phyloP scores from a whole-genome alignment of 2,113 vertebrate species.

The Picathartes gymnocephalus region DNA sequence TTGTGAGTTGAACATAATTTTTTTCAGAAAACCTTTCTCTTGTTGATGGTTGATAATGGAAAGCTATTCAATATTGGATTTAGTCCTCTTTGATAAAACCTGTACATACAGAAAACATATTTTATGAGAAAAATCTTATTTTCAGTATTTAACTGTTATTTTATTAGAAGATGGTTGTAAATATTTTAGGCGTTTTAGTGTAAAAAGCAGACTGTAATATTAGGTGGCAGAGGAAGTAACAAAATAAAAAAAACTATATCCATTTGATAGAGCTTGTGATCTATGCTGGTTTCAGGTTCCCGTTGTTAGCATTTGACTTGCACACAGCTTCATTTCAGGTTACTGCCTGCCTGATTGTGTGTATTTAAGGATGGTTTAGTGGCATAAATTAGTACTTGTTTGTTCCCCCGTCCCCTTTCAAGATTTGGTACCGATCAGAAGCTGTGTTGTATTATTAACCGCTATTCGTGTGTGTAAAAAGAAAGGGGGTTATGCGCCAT shows the following conservation, averaged over 20 bases:
- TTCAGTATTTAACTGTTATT: slow-evolving; percentile 84
- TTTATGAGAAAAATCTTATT: slow-evolving; percentile 82
- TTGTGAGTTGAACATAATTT: slow-evolving; percentile 3
- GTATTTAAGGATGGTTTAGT: slow-evolving; percentile 41
- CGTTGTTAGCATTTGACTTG: slow-evolving; percentile 28
- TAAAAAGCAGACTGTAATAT: slow-evolving; percentile 76
- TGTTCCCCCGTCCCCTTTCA: not conserved
- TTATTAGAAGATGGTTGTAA: slow-evolving; percentile 81
- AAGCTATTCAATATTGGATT: slow-evolving; percentile 63
- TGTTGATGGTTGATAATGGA: slow-evolving; percentile 53
- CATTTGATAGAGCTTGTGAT: slow-evolving; percentile 65
- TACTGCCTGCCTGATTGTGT: slow-evolving; percentile 44
- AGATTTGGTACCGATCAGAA: not conserved
- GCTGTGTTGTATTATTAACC: slow-evolving; percentile 34
- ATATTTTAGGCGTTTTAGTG: slow-evolving; percentile 80
- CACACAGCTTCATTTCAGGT: slow-evolving; percentile 44
- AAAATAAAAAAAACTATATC: slow-evolving; percentile 59
- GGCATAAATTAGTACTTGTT: not conserved
- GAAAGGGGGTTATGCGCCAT: slow-evolving; percentile 32
- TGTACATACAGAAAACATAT: slow-evolving; percentile 81
- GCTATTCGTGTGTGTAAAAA: slow-evolving; percentile 40
- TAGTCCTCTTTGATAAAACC: slow-evolving; percentile 71
- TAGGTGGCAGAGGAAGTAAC: slow-evolving; percentile 67
- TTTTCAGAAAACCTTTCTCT: slow-evolving; percentile 44
- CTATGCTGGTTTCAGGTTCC: slow-evolving; percentile 66